Base-by-base conservation (phyloP, 2,888 invertebrate genomes). In the Mesorhabditis sp. region DNA sequence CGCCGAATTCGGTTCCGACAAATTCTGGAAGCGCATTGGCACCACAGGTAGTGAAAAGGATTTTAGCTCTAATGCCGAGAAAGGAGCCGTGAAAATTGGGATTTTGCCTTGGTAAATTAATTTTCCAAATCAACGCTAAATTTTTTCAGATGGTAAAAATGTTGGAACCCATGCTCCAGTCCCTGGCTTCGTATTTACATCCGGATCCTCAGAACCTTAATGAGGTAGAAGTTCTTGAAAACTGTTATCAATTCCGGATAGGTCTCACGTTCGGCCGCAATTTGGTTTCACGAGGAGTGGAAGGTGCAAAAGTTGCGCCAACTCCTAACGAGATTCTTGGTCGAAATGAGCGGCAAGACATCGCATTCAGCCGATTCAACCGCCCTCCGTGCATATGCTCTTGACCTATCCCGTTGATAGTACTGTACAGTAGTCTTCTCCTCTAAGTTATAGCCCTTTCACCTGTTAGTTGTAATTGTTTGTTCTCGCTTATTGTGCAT, bases 301-400 rank as follows among this genome's bases (percentile, higher is more conserved):
- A 76, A 74, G 58, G 80, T 77, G 13, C 70, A 76, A 10, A 74
- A 78, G 66, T 74, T 83, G 50, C 71, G 83, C 7, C 83, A 84
- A 15, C 70, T 83, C 10, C 83, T 84, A 41, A 82, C 83, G 41
- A 77, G 78, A 50, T 70, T 79, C 61, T 72, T 84, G 70, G 80
- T 79, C n/a, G 7, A 50, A 13, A 10, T 50, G 7, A n/a, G 10
- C 58, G n/a, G 10, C 7, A 50, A 50, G 10, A 50, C 58, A 10
- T 50, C 58, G n/a, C 7, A 13, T 50, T n/a, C n/a, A 10, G n/a
- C 58, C 58, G 58, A 50, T 50, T n/a, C 58, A n/a, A 50, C 58
- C n/a, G 58, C 58, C n/a, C 58, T 50, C 58, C 10, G n/a, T 10
- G n/a, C 7, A 13, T n/a, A 50, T 50, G 58, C n/a, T 50, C 58